Conservation (phyloP, 1,140 invertebrate genomes). For the Ceratosolen fusciceps region DNA sequence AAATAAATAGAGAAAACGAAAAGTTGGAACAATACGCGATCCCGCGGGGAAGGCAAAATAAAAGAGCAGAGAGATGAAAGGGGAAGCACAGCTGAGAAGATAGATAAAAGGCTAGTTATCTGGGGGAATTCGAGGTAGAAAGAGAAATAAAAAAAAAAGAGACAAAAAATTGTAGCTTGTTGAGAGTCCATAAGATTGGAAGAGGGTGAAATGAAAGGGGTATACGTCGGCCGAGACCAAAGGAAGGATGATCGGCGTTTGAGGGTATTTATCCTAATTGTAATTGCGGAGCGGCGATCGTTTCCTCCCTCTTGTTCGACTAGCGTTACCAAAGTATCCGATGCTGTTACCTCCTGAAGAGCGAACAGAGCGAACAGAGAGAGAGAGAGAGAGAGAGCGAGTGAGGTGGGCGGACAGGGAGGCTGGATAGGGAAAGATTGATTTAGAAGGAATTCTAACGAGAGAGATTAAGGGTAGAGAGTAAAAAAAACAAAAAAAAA, state of each 20-base stretch:
- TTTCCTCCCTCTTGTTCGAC: background rate
- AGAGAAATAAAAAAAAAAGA: no score
- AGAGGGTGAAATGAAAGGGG: conserved; percentile 41
- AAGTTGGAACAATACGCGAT: no score
- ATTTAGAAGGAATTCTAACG: no score
- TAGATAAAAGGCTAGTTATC: background rate
- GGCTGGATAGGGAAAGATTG: background rate
- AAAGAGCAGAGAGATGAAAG: conserved; percentile 6
- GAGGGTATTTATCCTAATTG: conserved; percentile 56
- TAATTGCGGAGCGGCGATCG: conserved; percentile 48
- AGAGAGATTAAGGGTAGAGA: background rate
- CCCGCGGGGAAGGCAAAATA: background rate
- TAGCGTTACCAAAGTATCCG: background rate
- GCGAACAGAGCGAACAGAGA: background rate
- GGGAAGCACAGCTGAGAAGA: no score
- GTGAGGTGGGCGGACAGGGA: background rate
- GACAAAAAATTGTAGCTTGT: conserved; percentile 33
- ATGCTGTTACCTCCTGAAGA: background rate
- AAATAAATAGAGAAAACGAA: no score
- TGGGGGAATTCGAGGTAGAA: background rate
- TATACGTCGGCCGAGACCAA: background rate
- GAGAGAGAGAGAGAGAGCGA: background rate
- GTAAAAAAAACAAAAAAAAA: no score
- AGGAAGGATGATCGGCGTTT: conserved; percentile 42
- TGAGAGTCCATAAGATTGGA: conserved; percentile 28